Base-by-base conservation (phyloP, 1,140 invertebrate species). In the Halesus radiatus region DNA sequence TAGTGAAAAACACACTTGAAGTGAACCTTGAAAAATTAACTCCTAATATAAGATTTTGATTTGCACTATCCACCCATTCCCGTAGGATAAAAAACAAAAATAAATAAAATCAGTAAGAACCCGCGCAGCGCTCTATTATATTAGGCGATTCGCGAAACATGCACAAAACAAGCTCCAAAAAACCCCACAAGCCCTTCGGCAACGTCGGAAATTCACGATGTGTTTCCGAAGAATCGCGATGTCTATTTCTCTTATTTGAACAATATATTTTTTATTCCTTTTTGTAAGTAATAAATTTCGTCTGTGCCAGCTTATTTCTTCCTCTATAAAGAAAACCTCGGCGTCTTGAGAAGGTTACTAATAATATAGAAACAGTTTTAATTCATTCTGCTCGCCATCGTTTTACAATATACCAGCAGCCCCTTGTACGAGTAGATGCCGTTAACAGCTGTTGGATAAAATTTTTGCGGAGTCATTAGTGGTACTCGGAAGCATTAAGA, bases 401-500 rank as follows among this genome's bases (percentile, higher is more conserved):
- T 32, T 20, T 76, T 20, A n/a, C 56, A 56, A 80, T 68, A 32
- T 80, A 76, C 74, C 32, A 70, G 52, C 29, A 26, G 45, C 60
- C n/a, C 29, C 74, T 64, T 77, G 37, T 45, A 13, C 32, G 32
- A 13, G 37, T 13, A 45, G 37, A 13, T 15, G 53, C 56, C 74
- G 32, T n/a, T 68, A 68, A 54, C 79, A 76, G 72, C 37, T 80
- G 72, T 76, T 76, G 16, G 70, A 10, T 29, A 23, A 66, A 76
- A 82, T 80, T 82, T 82, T 82, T 80, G 81, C 62, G 81, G 81
- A 74, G 52, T 82, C 78, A 80, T 82, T 82, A 82, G 81, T 60
- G 78, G 81, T 64, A 70, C 77, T 77, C 66, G 64, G 66, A 80
- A 77, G 64, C 81, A 82, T 82, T 82, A 82, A 76, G 64, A 56